phyloP scores from a whole-genome alignment of 2,888 invertebrate species.

The Conchocele bisecta region DNA sequence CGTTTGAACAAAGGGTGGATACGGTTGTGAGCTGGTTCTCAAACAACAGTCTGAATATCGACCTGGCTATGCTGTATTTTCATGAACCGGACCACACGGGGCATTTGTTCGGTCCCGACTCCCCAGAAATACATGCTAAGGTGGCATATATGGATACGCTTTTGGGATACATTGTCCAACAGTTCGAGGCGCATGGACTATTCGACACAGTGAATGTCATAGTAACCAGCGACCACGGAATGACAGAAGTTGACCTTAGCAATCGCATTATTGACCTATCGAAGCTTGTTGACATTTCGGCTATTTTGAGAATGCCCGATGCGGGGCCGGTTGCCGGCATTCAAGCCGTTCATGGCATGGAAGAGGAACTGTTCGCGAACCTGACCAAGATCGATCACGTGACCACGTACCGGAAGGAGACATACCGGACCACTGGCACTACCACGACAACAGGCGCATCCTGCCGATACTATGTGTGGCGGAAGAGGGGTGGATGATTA shows the following conservation, averaged over 20 bases:
- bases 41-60: constrained; percentile 21
- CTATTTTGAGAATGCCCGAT: neutral
- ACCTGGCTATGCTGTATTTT: constrained; percentile 68
- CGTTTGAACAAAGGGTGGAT: constrained; percentile 86
- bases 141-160: constrained; percentile 64
- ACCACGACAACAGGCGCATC: constrained; percentile 86
- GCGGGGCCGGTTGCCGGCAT: constrained; percentile 9
- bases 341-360: constrained; percentile 22
- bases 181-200: constrained; percentile 31
- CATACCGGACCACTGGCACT: constrained; percentile 86
- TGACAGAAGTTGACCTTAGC: constrained; percentile 60
- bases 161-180: constrained; percentile 52
- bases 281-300: neutral
- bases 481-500: constrained; percentile 85
- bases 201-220: constrained; percentile 66
- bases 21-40: constrained; percentile 83
- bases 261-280: constrained; percentile 47
- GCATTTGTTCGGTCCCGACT: constrained; percentile 68
- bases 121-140: constrained; percentile 43
- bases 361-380: constrained; percentile 55
- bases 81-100: constrained; percentile 70
- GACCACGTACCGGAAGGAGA: constrained; percentile 86
- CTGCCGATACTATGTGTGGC: constrained; percentile 87
- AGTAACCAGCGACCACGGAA: constrained; percentile 74
- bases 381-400: constrained; percentile 65